Evolutionary conservation across 2,113 vertebrate species (phyloP).

Genomic region (Melanerpes aurifrons): DNA sequence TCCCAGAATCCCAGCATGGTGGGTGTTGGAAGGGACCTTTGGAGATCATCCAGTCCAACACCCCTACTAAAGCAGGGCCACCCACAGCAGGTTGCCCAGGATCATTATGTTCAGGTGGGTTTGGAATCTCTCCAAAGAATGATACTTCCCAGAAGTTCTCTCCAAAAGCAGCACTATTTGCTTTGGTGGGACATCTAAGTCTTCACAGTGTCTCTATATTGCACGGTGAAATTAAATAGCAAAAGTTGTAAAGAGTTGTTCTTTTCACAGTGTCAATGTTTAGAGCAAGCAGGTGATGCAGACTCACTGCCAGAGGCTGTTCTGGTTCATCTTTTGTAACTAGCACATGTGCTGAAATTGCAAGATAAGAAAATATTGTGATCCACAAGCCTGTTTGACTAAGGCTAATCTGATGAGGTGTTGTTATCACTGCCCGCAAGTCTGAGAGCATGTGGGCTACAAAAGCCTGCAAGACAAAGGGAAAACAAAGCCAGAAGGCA

Average conservation of each 20-base stretch:
- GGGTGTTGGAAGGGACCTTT: not conserved
- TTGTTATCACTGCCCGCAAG: not conserved
- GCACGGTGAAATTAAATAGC: not conserved
- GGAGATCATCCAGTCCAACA: not conserved
- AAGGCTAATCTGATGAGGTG: not conserved
- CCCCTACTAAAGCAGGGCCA: not conserved
- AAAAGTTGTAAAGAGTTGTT: not conserved
- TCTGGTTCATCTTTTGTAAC: not conserved
- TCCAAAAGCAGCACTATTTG: conserved; percentile 22
- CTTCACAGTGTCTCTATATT: conserved; percentile 17
- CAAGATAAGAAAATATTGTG: not conserved
- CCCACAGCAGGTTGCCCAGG: not conserved
- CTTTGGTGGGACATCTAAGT: conserved; percentile 22
- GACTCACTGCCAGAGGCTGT: not conserved
- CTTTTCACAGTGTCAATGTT: not conserved
- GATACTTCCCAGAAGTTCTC: not conserved
- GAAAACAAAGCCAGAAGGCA: not conserved
- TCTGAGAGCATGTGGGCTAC: not conserved
- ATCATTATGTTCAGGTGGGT: not conserved
- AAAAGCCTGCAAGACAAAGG: not conserved
- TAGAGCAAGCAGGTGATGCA: not conserved
- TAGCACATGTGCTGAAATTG: not conserved
- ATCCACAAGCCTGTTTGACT: not conserved
- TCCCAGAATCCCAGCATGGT: not conserved
- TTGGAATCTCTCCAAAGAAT: not conserved